Conservation (phyloP, 2,888 invertebrate species). For the Agelastica alni region DNA sequence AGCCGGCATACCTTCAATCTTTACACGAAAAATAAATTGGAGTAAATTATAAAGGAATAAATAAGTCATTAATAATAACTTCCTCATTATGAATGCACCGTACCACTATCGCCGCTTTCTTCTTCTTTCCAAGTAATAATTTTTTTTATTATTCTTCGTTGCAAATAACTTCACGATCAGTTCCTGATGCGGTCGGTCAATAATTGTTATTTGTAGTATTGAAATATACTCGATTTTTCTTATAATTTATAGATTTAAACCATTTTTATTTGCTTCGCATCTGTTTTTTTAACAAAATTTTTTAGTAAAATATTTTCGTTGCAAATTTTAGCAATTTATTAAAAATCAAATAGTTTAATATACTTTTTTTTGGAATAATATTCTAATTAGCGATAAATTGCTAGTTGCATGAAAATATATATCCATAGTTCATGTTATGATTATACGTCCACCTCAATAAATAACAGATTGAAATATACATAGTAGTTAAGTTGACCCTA, state of each 20-base stretch:
- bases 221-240: too few species aligned
- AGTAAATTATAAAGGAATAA: slow-evolving; percentile 31
- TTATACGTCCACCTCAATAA: slow-evolving; percentile 32
- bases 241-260: too few species aligned
- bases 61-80: slow-evolving; percentile 29
- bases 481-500: slow-evolving; percentile 36
- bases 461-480: slow-evolving; percentile 35
- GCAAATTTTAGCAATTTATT: too few species aligned
- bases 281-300: too few species aligned
- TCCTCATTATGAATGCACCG: slow-evolving; percentile 25
- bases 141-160: slow-evolving; percentile 24
- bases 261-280: too few species aligned
- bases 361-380: slow-evolving; percentile 23
- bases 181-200: slow-evolving; percentile 21
- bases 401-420: slow-evolving; percentile 26
- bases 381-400: slow-evolving; percentile 25
- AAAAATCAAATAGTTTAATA: slow-evolving; percentile 9
- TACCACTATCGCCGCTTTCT: slow-evolving; percentile 17
- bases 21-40: slow-evolving; percentile 48
- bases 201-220: slow-evolving; percentile 9
- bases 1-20: slow-evolving; percentile 39
- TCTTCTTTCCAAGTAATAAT: slow-evolving; percentile 24
- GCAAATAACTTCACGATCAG: slow-evolving; percentile 22
- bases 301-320: too few species aligned
- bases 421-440: slow-evolving; percentile 32